Percentiles rank a stretch among this genome's conserved stretches.
These are phyloP conservation scores for Bombus ignitus DNA, from an alignment of 1,140 invertebrate genomes.

Conservation along the genomic window DNA sequence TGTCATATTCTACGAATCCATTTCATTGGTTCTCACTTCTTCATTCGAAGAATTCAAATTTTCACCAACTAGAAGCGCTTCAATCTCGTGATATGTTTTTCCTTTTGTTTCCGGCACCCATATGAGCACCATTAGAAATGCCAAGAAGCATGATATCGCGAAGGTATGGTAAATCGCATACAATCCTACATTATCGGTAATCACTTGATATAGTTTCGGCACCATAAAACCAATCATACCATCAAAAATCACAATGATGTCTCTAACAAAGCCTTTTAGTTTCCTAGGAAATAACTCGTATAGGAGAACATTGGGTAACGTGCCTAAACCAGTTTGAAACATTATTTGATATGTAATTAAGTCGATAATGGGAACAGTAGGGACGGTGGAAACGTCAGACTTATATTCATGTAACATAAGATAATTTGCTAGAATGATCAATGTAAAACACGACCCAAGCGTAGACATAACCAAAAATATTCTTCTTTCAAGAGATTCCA, in stretches of 20 bases:
- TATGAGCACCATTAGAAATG: conserved; percentile 70
- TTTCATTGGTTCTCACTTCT: too few relatives aligned
- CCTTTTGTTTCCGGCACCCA: conserved; percentile 81
- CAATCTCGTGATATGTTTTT: conserved; percentile 80
- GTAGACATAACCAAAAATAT: too few relatives aligned
- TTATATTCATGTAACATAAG: conserved; percentile 65
- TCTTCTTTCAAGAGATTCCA: conserved; percentile 86
- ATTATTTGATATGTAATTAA: conserved; percentile 84
- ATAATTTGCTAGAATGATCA: too few relatives aligned
- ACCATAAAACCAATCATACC: conserved; percentile 90
- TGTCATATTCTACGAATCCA: too few relatives aligned
- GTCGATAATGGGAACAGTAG: conserved; percentile 23
- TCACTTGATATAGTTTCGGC: conserved; percentile 89
- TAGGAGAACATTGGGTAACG: conserved; percentile 89
- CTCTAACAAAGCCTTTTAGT: conserved; percentile 88
- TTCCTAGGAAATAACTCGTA: conserved; percentile 90
- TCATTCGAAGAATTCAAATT: too few relatives aligned
- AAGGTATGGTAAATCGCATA: conserved; percentile 91
- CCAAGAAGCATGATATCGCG: conserved; percentile 83
- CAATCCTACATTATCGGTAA: conserved; percentile 85
- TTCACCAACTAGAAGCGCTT: conserved; percentile 65
- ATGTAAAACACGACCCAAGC: too few relatives aligned
- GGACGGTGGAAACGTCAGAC: conserved; percentile 73
- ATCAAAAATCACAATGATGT: conserved; percentile 85
- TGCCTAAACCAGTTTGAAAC: conserved; percentile 89